These are phyloP conservation scores for Shargacucullia verbasci DNA, from an alignment of 2,888 invertebrate genomes.

Conservation along the genomic window DNA sequence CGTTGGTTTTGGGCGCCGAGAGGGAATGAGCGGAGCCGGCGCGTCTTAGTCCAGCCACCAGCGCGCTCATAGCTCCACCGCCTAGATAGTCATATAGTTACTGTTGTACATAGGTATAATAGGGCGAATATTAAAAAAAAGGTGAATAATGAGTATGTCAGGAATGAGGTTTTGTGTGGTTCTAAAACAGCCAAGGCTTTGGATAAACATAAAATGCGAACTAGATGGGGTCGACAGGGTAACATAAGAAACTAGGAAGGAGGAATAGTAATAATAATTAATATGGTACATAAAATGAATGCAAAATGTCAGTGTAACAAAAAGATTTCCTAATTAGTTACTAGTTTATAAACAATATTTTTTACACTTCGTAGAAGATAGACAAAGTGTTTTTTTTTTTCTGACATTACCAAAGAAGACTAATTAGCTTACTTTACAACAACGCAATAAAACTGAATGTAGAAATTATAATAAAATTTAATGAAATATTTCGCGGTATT, in stretches of 20 bases:
- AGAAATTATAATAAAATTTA: conserved; percentile 53
- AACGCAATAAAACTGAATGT: conserved; percentile 42
- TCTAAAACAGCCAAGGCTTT: neutral
- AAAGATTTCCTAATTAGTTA: neutral
- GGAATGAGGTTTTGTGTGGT: neutral
- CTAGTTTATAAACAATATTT: neutral
- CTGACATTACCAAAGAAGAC: conserved; percentile 35
- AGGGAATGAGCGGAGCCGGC: conserved; percentile 87
- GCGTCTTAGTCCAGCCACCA: conserved; percentile 84
- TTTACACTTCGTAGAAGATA: neutral
- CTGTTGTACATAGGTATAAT: neutral
- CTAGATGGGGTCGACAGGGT: neutral
- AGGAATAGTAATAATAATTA: no score
- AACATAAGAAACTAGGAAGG: neutral
- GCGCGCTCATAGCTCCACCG: conserved; percentile 84
- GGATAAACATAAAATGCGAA: neutral
- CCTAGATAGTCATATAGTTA: conserved; percentile 57
- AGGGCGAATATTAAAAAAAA: no score
- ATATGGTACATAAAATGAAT: neutral
- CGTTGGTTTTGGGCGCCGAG: conserved; percentile 84
- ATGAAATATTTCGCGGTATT: conserved; percentile 68
- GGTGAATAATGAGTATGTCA: no score
- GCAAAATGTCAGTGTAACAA: neutral
- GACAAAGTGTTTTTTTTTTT: conserved; percentile 6
- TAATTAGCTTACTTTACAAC: conserved; percentile 43